A percentile compares a stretch with the other conserved stretches of the same genome.
phyloP scores from a whole-genome alignment of 2,888 invertebrate species.

The Drosophila bunnanda region DNA sequence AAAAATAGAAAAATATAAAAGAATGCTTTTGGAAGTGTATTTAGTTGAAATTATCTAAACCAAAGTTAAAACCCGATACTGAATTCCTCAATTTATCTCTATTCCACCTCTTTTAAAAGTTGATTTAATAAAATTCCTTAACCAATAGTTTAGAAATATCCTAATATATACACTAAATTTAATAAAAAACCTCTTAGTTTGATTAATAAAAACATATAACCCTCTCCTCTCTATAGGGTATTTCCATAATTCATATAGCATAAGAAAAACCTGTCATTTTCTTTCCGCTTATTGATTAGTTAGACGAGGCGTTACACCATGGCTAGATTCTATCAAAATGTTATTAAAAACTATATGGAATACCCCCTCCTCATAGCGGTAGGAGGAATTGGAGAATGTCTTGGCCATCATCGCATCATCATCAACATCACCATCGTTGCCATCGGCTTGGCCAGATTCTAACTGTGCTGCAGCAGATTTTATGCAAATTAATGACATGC shows the following conservation, averaged over 20 bases:
- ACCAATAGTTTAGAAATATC: fast-evolving
- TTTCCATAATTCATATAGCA: background rate
- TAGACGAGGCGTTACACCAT: conserved; percentile 50
- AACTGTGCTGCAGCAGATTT: conserved; percentile 65
- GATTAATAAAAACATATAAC: background rate
- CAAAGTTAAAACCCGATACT: no score
- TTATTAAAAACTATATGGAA: conserved; percentile 50
- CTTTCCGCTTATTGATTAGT: conserved; percentile 68
- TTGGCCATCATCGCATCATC: conserved; percentile 41
- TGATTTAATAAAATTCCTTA: background rate
- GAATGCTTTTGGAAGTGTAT: background rate
- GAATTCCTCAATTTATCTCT: no score
- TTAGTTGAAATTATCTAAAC: background rate
- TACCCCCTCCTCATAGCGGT: background rate
- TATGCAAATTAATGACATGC: conserved; percentile 75
- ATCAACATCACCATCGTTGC: conserved; percentile 4
- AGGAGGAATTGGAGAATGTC: conserved; percentile 11
- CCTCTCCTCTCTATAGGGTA: conserved; percentile 3
- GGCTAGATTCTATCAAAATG: conserved; percentile 64
- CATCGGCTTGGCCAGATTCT: conserved; percentile 45
- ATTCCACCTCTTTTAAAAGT: no score
- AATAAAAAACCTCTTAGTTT: background rate
- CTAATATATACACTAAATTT: background rate
- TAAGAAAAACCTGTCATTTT: conserved; percentile 12
- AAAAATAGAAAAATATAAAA: background rate